phyloP scores from a whole-genome alignment of 2,888 invertebrate species.

The Yponomeuta evonymella region DNA sequence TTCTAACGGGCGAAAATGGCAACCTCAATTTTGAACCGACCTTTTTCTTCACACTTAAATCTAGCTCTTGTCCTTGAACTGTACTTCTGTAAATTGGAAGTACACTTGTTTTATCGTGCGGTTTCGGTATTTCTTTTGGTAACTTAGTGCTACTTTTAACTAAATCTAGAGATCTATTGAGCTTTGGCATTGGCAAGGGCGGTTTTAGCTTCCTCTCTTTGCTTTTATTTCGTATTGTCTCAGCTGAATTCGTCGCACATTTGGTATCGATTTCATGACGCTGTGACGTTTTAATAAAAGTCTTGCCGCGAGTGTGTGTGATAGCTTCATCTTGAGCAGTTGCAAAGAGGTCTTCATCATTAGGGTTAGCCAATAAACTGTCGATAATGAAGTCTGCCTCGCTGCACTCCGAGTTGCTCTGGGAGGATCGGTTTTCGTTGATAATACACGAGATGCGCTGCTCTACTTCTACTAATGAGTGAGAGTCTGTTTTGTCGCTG shows the following conservation, averaged over 20 bases:
- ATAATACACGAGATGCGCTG: slow-evolving; percentile 68
- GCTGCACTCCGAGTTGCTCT: slow-evolving; percentile 66
- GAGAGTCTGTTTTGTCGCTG: slow-evolving; percentile 52
- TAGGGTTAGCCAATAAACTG: slow-evolving; percentile 47
- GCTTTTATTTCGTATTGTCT: slow-evolving; percentile 42
- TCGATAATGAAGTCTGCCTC: slow-evolving; percentile 63
- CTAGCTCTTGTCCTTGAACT: slow-evolving; percentile 41
- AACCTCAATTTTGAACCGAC: slow-evolving; percentile 54
- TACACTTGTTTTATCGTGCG: slow-evolving; percentile 52
- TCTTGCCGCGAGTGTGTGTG: slow-evolving; percentile 50
- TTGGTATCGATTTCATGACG: slow-evolving; percentile 34
- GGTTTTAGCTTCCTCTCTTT: slow-evolving; percentile 53
- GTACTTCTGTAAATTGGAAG: slow-evolving; percentile 60
- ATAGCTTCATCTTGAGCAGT: slow-evolving; percentile 43
- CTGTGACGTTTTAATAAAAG: slow-evolving; percentile 50
- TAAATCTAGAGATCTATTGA: slow-evolving; percentile 54
- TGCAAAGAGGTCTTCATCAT: slow-evolving; percentile 39
- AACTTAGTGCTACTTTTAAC: slow-evolving; percentile 42
- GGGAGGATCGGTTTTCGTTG: slow-evolving; percentile 66
- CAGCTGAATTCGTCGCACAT: slow-evolving; percentile 30
- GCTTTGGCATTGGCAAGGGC: slow-evolving; percentile 52
- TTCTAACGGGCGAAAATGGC: slow-evolving; percentile 59
- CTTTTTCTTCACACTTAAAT: slow-evolving; percentile 49
- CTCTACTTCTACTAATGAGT: slow-evolving; percentile 58
- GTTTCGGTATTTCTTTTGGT: slow-evolving; percentile 38